A percentile compares a stretch with the other conserved stretches of the same genome.
Evolutionary conservation across 2,888 invertebrate genomes (phyloP).

Genomic region (Stomorhina lunata): DNA sequence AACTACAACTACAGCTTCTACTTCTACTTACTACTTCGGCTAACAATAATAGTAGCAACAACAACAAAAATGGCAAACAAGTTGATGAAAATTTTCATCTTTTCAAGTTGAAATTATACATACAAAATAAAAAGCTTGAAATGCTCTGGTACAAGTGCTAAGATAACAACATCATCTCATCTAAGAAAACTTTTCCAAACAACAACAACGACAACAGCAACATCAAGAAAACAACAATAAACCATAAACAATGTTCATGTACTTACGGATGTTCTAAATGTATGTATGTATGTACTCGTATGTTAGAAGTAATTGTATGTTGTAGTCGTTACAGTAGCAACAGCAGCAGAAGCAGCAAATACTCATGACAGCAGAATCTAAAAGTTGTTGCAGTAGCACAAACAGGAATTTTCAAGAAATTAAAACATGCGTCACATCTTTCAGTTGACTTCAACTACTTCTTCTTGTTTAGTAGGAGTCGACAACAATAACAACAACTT

Average conservation of each 20-base stretch:
- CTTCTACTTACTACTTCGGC: no score
- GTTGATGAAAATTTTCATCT: conserved; percentile 38
- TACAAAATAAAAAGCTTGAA: conserved; percentile 45
- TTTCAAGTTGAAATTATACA: conserved; percentile 57
- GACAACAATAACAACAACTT: conserved; percentile 1
- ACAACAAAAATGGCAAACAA: conserved; percentile 31
- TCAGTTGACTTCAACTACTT: conserved; percentile 38
- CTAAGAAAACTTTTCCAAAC: conserved; percentile 40
- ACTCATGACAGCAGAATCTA: conserved; percentile 9
- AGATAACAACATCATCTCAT: conserved; percentile 61
- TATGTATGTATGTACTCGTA: background rate
- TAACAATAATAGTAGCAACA: no score
- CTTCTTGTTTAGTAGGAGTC: conserved; percentile 29
- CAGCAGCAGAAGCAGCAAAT: conserved; percentile 19
- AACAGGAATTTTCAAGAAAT: conserved; percentile 35
- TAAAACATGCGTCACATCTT: conserved; percentile 51
- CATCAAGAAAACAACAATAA: conserved; percentile 24
- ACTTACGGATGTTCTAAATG: background rate
- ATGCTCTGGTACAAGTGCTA: conserved; percentile 45
- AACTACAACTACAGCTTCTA: no score
- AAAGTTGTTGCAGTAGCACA: background rate
- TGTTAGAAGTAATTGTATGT: background rate
- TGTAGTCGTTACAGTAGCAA: background rate
- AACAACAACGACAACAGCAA: conserved; percentile 1
- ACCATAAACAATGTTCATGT: conserved; percentile 33